phyloP scores from a whole-genome alignment of 2,888 invertebrate species.

The Ectemnius continuus region DNA sequence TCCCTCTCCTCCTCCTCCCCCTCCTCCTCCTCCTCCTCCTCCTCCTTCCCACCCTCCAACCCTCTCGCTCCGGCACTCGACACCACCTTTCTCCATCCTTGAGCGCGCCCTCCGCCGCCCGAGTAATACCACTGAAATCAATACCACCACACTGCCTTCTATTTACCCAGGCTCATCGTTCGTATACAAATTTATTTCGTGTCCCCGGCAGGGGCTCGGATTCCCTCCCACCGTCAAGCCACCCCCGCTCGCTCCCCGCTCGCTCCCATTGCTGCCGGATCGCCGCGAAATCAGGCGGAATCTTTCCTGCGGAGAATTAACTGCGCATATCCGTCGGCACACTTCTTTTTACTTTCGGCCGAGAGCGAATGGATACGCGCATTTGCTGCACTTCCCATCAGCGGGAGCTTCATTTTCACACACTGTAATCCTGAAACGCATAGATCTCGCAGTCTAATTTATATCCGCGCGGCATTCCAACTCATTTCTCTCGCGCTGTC shows the following conservation, averaged over 20 bases:
- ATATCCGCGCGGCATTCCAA: too few relatives aligned
- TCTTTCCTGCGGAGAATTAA: not conserved
- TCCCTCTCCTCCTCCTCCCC: not conserved
- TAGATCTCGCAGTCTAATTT: too few relatives aligned
- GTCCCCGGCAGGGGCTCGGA: slow-evolving; percentile 57
- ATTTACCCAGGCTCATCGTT: slow-evolving; percentile 71
- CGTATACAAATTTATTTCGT: slow-evolving; percentile 73
- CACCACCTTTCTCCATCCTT: slow-evolving; percentile 50
- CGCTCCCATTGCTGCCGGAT: slow-evolving; percentile 38
- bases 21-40: too few relatives aligned
- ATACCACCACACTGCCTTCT: slow-evolving; percentile 68
- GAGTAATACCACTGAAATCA: slow-evolving; percentile 73
- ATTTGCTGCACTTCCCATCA: too few relatives aligned
- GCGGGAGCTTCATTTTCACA: too few relatives aligned
- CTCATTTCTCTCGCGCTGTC: too few relatives aligned
- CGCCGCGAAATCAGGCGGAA: slow-evolving; percentile 37
- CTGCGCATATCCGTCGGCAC: not conserved
- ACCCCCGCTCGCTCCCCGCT: slow-evolving; percentile 17
- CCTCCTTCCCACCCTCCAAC: slow-evolving; percentile 27
- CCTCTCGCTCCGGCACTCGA: slow-evolving; percentile 35
- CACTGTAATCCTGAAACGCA: too few relatives aligned
- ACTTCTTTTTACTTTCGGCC: not conserved
- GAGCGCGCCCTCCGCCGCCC: slow-evolving; percentile 57
- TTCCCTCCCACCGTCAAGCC: slow-evolving; percentile 14
- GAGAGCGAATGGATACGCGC: not conserved